phyloP scores from a whole-genome alignment of 2,888 invertebrate species.

The Lycocerus yunnanus region DNA sequence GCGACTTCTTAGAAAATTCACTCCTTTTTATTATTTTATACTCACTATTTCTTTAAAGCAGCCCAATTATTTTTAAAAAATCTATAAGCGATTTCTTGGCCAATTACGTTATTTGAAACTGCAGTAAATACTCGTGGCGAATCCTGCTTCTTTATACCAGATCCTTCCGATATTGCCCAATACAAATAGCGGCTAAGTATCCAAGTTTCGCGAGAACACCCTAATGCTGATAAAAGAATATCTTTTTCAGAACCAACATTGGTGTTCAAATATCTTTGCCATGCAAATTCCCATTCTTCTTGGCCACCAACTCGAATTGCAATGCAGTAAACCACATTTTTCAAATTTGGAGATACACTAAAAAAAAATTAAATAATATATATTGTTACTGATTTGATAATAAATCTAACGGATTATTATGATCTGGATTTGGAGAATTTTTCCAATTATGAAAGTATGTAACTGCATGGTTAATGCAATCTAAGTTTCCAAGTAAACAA shows the following conservation, averaged over 20 bases:
- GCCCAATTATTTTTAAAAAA: conserved; percentile 79
- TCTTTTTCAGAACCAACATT: conserved; percentile 84
- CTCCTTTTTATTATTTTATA: conserved; percentile 39
- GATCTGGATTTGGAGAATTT: conserved; percentile 70
- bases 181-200: conserved; percentile 78
- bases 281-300: conserved; percentile 88
- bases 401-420: conserved; percentile 68
- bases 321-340: conserved; percentile 83
- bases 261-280: conserved; percentile 75
- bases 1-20: too few relatives aligned
- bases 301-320: conserved; percentile 83
- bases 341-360: conserved; percentile 83
- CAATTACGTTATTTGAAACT: conserved; percentile 76
- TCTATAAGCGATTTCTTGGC: conserved; percentile 81
- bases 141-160: conserved; percentile 84
- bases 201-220: conserved; percentile 84
- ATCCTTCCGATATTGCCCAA: conserved; percentile 71
- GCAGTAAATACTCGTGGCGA: conserved; percentile 75
- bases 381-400: neutral
- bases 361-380: conserved; percentile 28
- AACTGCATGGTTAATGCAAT: conserved; percentile 75
- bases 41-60: conserved; percentile 74
- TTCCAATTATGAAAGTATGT: conserved; percentile 78
- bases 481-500: conserved; percentile 73
- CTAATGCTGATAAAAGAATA: conserved; percentile 74